Evolutionary conservation across 1,140 invertebrate genomes (phyloP).

Genomic region (Drosophila novamexicana): DNA sequence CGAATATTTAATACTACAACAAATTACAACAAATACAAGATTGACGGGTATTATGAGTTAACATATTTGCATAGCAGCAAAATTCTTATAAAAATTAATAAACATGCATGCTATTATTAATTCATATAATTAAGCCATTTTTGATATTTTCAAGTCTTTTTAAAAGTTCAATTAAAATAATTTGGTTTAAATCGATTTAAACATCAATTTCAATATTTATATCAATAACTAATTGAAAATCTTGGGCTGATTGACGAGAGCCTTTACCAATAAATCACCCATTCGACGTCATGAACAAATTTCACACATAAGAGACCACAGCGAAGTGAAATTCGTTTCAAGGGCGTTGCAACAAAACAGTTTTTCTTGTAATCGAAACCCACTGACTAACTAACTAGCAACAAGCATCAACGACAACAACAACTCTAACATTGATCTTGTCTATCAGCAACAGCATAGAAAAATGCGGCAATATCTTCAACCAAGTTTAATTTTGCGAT

Average conservation of each 20-base stretch:
- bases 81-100: no score
- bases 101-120: no score
- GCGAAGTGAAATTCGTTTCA: conserved; percentile 63
- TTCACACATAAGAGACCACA: conserved; percentile 53
- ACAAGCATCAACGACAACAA: conserved; percentile 10
- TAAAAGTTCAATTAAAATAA: no score
- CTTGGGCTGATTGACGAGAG: background rate
- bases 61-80: no score
- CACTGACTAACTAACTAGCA: conserved; percentile 59
- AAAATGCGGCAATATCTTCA: conserved; percentile 43
- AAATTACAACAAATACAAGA: no score
- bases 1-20: no score
- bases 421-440: conserved; percentile 61
- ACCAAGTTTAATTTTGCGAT: conserved; percentile 13
- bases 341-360: conserved; percentile 56
- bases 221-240: no score
- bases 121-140: no score
- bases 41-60: no score
- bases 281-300: conserved; percentile 7
- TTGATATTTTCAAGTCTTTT: no score
- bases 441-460: conserved; percentile 49
- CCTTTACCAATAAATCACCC: background rate
- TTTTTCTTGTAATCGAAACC: conserved; percentile 52
- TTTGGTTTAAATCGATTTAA: no score
- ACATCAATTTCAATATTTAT: no score